Conservation (phyloP, 2,888 invertebrate species). For the Epinotia demarniana region DNA sequence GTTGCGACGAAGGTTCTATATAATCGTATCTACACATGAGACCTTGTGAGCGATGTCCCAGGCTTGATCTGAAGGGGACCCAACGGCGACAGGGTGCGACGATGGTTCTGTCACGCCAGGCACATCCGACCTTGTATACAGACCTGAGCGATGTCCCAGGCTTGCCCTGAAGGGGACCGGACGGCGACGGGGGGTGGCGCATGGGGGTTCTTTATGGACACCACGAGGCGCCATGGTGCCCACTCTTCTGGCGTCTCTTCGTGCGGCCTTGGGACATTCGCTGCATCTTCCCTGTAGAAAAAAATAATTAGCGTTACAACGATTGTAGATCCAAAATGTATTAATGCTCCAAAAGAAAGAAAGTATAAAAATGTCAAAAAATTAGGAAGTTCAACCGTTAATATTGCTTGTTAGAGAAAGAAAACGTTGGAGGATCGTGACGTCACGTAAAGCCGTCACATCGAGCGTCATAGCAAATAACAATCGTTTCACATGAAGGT, state of each 20-base stretch:
- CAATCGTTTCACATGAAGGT: too few relatives aligned
- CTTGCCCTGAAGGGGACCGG: constrained; percentile 69
- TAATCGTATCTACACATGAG: too few relatives aligned
- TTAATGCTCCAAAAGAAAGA: too few relatives aligned
- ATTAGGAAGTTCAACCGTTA: too few relatives aligned
- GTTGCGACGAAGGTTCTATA: too few relatives aligned
- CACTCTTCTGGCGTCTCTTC: constrained; percentile 71
- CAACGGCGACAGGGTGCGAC: background rate
- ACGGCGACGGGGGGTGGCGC: constrained; percentile 75
- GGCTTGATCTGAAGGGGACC: background rate
- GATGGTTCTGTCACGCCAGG: background rate
- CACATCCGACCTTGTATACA: background rate
- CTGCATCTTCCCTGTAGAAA: constrained; percentile 59
- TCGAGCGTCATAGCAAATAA: too few relatives aligned
- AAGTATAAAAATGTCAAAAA: too few relatives aligned
- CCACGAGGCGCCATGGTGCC: constrained; percentile 74
- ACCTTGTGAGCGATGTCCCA: background rate
- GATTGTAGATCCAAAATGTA: too few relatives aligned
- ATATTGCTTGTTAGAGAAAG: too few relatives aligned
- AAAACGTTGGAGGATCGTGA: too few relatives aligned
- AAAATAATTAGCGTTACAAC: background rate
- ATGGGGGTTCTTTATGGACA: constrained; percentile 68
- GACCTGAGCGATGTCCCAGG: constrained; percentile 78
- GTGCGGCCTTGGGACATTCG: constrained; percentile 50
- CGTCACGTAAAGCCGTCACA: too few relatives aligned